Evolutionary conservation across 2,113 vertebrate species (phyloP).

Genomic region (Tretioscincus oriximinensis): DNA sequence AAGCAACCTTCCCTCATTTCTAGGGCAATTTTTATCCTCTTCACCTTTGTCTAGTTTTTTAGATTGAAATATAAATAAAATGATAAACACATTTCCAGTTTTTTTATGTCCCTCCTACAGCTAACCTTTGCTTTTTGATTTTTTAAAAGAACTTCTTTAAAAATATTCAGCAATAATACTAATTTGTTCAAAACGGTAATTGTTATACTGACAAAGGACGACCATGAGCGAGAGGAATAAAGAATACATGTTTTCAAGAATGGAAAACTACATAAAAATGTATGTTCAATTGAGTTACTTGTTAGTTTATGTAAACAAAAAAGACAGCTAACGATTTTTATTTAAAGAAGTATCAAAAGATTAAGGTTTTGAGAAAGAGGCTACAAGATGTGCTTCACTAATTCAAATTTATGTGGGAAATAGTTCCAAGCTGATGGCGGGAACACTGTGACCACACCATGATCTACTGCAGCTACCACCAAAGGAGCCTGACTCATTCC

Average conservation of each 20-base stretch:
- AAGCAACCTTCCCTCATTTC: constrained; percentile 30
- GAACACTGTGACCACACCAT: too few species aligned
- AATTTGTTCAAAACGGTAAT: constrained; percentile 10
- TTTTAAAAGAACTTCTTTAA: not conserved
- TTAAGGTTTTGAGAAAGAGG: not conserved
- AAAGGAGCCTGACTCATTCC: too few species aligned
- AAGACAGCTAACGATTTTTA: not conserved
- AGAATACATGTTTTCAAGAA: constrained; percentile 36
- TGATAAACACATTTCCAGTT: constrained; percentile 32
- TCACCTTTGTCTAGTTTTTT: constrained; percentile 16
- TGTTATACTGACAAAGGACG: not conserved
- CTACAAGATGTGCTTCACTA: too few species aligned
- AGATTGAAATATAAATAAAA: constrained; percentile 38
- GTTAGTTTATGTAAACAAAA: not conserved
- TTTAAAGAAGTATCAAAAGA: not conserved
- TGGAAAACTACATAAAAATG: constrained; percentile 7
- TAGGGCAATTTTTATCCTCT: constrained; percentile 11
- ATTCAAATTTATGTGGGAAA: too few species aligned
- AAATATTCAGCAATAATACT: too few species aligned
- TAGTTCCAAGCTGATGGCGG: too few species aligned
- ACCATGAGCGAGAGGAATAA: not conserved
- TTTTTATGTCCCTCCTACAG: not conserved
- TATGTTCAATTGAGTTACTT: not conserved
- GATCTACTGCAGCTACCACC: too few species aligned
- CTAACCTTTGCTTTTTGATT: not conserved